Base-by-base conservation (phyloP, 1,140 invertebrate species). In the Phthorimaea operculella region DNA sequence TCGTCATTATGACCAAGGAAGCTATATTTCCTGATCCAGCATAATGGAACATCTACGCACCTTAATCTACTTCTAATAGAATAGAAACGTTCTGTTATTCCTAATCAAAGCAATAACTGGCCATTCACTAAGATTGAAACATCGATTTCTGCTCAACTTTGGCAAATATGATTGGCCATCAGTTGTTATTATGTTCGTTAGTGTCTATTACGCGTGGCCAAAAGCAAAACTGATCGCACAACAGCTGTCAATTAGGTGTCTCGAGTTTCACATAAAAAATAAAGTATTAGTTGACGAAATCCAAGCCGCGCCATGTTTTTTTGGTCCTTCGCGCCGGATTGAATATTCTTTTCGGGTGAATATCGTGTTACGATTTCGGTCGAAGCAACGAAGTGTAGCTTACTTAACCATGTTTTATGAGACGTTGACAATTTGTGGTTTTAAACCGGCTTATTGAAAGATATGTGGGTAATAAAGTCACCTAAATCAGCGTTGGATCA, bases 361-460 rank as follows among this genome's bases (percentile, higher is more conserved):
- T 74, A 74, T 76, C 63, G 51, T 42, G 64, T 76, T 72, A 66
- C 73, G 49, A 45, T 54, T 63, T 63, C 59, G 54, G 51, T 53
- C 50, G 34, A 44, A 51, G 48, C 21, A 56, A 12, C 52, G 52
- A 58, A 53, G 60, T 57, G 51, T 55, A 49, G 21, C 33, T 58
- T 15, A 15, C 33, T 58, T 15, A 15, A 16, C 10, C 36, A 39
- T 12, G 36, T 39, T 28, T 39, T 39, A 39, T 39, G 36, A 39
- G 36, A 12, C 36, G 36, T 39, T 39, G 36, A 39, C 36, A 39
- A 12, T 39, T 39, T 39, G 36, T 39, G 36, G 36, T 39, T 39
- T 39, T 10, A 12, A n/a, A 39, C 36, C 36, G 36, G 36, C 36
- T 39, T 39, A 39, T 12, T 28, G 21, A 28, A 28, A 28, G 21